phyloP scores from a whole-genome alignment of 2,113 vertebrate species.

The Hypanus sabinus region DNA sequence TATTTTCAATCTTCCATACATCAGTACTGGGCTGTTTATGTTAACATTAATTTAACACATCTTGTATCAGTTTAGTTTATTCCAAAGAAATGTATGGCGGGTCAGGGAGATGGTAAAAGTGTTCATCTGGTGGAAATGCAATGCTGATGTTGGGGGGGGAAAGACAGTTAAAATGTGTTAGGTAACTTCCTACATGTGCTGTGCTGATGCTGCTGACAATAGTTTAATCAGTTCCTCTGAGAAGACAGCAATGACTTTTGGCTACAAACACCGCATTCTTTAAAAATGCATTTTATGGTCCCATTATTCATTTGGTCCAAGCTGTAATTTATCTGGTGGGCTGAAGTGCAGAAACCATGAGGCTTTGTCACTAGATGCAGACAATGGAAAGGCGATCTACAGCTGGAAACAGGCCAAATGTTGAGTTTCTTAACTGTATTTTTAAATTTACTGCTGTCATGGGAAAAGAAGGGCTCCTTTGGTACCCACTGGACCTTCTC shows the following conservation, averaged over 20 bases:
- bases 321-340: neutral
- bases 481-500: neutral
- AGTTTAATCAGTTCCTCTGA: neutral
- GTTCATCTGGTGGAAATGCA: neutral
- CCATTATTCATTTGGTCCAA: neutral
- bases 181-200: neutral
- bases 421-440: neutral
- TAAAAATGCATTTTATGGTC: neutral
- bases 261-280: neutral
- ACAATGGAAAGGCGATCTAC: neutral
- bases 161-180: neutral
- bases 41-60: conserved; percentile 16
- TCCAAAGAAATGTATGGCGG: neutral
- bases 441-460: neutral
- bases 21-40: neutral
- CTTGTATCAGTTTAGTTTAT: neutral
- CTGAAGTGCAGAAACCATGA: neutral
- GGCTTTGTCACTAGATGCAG: neutral
- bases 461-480: neutral
- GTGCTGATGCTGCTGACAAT: neutral
- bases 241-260: neutral
- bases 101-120: neutral
- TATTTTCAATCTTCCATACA: neutral
- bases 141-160: too few relatives aligned
- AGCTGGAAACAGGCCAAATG: neutral